Base-by-base conservation (phyloP, 2,113 vertebrate genomes). In the Engystomops pustulosus region DNA sequence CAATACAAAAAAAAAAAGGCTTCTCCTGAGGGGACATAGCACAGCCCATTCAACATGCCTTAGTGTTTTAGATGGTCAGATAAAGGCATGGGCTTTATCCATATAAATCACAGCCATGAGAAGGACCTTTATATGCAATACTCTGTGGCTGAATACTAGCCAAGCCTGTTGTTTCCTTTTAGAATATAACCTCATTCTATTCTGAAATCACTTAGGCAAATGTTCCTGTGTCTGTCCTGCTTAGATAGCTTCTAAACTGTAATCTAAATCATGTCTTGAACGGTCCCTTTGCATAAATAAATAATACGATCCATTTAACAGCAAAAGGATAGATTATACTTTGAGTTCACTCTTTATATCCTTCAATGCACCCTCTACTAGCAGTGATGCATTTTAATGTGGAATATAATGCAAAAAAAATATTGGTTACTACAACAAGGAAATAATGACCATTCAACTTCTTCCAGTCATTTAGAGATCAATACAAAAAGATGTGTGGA, bases 201-300 rank as follows among this genome's bases (percentile, higher is more conserved):
- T 70, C 65, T 70, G n/a, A 49, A 69, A 81, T 53, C 79, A 53
- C 79, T 81, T 70, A 53, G 47, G 60, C 44, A 68, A 81, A 70
- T 49, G 47, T 69, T 55, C 65, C 62, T 60, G 34, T 25, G 38
- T 41, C 76, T 79, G 76, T 62, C 53, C 53, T 51, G 60, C 79
- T 49, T 80, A 69, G 27, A 68, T 80, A 34, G 45, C 49, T 81
- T 70, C 79, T 78, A 78, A 25, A 78, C 51, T 55, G 45, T 53
- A 65, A 36, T 81, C 65, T 55, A 81, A 81, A 81, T 81, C 79
- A 81, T 38, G 65, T 69, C 60, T 49, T 70, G 49, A 81, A 81
- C 71, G 79, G 45, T 70, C 27, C 47, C 23, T 55, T 70, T 70
- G 44, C 79, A 81, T 81, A 55, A 81, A 81, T 81, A 81, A 81